Conservation (phyloP, 2,113 vertebrate species). For the Uropsilus gracilis region DNA sequence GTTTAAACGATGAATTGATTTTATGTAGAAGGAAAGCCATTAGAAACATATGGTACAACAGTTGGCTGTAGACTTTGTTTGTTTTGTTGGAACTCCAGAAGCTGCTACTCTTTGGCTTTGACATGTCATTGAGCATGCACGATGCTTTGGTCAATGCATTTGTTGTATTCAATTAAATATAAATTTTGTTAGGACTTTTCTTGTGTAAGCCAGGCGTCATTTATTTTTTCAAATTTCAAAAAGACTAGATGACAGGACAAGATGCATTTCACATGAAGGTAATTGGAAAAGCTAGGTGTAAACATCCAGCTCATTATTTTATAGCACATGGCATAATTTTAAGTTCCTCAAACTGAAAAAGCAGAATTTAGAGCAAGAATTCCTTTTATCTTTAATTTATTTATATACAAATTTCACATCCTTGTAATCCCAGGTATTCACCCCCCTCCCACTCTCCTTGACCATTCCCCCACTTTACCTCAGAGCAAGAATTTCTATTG, state of each 20-base stretch:
- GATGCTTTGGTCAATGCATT: constrained; percentile 48
- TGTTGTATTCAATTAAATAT: constrained; percentile 9
- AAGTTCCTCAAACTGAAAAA: background rate
- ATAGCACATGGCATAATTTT: background rate
- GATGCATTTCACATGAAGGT: constrained; percentile 14
- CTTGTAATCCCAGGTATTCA: too few relatives aligned
- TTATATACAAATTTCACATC: too few relatives aligned
- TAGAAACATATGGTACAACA: constrained; percentile 68
- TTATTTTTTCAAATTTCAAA: constrained; percentile 7
- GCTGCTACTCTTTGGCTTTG: constrained; percentile 44
- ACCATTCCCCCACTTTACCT: too few relatives aligned
- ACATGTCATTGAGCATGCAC: constrained; percentile 31
- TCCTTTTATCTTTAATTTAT: too few relatives aligned
- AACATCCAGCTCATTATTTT: constrained; percentile 12
- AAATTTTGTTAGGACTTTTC: constrained; percentile 2
- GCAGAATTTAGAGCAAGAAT: background rate
- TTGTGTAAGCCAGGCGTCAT: background rate
- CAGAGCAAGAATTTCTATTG: background rate
- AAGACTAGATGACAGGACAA: constrained; percentile 35
- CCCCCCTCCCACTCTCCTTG: too few relatives aligned
- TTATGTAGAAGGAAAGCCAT: constrained; percentile 19
- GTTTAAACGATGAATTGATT: background rate
- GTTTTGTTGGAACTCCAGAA: constrained; percentile 54
- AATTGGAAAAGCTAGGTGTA: background rate
- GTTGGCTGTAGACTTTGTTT: constrained; percentile 63